A percentile compares a stretch with the other conserved stretches of the same genome.
These are phyloP conservation scores for Terrapene triunguis DNA, from an alignment of 2,113 vertebrate genomes.

Conservation along the genomic window DNA sequence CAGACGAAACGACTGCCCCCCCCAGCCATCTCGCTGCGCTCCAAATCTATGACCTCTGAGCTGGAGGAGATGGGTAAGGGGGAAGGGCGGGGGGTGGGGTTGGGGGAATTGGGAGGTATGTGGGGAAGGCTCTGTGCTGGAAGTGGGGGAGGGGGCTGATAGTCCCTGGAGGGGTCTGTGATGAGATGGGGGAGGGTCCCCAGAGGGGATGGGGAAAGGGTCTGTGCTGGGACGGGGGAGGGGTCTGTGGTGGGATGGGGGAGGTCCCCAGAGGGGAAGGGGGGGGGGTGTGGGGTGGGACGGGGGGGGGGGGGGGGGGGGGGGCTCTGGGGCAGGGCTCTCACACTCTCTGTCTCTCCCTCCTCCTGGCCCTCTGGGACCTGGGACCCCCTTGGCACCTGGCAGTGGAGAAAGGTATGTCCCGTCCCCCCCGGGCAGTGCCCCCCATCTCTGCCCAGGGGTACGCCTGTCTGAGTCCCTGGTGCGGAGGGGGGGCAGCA, in stretches of 20 bases:
- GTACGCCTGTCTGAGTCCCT: background rate
- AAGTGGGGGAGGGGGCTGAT: background rate
- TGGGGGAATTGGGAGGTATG: background rate
- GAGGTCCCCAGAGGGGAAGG: background rate
- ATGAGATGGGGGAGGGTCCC: no score
- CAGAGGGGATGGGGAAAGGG: background rate
- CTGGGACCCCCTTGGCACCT: background rate
- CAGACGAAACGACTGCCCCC: slow-evolving; percentile 91
- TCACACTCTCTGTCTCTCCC: background rate
- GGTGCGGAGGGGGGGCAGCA: background rate
- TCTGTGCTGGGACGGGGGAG: background rate
- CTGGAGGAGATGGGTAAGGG: slow-evolving; percentile 91
- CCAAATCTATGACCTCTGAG: slow-evolving; percentile 96
- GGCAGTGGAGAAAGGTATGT: slow-evolving; percentile 1
- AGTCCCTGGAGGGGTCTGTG: background rate
- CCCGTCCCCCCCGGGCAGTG: background rate
- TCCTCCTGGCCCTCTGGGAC: background rate
- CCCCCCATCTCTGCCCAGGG: no score
- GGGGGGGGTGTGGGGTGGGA: background rate
- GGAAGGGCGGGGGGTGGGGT: slow-evolving; percentile 28
- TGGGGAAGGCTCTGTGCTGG: background rate
- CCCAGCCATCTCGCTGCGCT: slow-evolving; percentile 90
- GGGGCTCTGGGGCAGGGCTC: background rate
- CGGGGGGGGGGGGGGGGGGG: background rate
- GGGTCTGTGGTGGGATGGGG: background rate